These are phyloP conservation scores for Cyprinodon diabolis DNA, from an alignment of 2,797 vertebrate genomes.

Conservation along the genomic window DNA sequence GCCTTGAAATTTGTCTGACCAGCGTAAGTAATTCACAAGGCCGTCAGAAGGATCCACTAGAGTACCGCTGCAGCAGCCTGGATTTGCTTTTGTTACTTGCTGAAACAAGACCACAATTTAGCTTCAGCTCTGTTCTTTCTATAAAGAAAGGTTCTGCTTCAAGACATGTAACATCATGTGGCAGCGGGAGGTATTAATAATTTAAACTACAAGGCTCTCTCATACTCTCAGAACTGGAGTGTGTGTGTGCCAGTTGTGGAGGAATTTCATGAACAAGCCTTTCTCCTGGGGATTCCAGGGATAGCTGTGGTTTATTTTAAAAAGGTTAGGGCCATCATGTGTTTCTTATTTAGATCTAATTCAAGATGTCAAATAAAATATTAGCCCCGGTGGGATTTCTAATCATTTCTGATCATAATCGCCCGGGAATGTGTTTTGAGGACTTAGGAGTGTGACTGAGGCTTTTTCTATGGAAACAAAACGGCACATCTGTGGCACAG, in stretches of 20 bases:
- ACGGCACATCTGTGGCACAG: slow-evolving; percentile 62
- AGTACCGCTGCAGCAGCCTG: slow-evolving; percentile 28
- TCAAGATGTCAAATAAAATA: slow-evolving; percentile 77
- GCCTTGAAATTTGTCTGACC: no score
- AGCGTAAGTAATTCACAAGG: no score
- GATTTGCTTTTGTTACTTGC: slow-evolving; percentile 66
- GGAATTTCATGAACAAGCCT: slow-evolving; percentile 77
- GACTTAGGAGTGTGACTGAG: slow-evolving; percentile 46
- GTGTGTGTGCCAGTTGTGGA: slow-evolving; percentile 69
- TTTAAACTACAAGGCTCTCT: slow-evolving; percentile 66
- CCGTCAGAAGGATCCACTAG: no score
- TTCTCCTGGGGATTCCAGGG: slow-evolving; percentile 79
- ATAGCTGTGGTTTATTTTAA: slow-evolving; percentile 77
- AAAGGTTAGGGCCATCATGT: slow-evolving; percentile 77
- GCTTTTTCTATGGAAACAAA: slow-evolving; percentile 59
- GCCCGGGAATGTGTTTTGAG: slow-evolving; percentile 71
- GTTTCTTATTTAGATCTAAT: slow-evolving; percentile 80
- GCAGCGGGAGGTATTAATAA: slow-evolving; percentile 70
- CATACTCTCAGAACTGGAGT: slow-evolving; percentile 33
- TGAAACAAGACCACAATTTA: slow-evolving; percentile 69
- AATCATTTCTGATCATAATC: slow-evolving; percentile 75
- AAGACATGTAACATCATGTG: slow-evolving; percentile 77
- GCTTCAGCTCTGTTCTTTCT: slow-evolving; percentile 51
- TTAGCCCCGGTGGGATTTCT: slow-evolving; percentile 76
- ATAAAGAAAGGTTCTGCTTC: slow-evolving; percentile 58